Conservation (phyloP, 2,113 vertebrate species). For the Datnioides undecimradiatus region DNA sequence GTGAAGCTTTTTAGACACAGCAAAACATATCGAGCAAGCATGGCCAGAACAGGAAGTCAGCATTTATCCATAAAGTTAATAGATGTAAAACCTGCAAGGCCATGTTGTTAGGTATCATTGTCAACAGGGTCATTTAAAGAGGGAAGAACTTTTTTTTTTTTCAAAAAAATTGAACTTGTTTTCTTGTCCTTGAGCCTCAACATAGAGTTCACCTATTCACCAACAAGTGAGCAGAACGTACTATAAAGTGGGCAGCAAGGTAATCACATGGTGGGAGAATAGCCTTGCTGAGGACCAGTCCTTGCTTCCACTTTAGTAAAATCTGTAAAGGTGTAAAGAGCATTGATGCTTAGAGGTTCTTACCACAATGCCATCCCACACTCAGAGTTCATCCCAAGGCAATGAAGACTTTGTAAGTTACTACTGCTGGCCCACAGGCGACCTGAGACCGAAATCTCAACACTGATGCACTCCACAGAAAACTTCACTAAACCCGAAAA, state of each 20-base stretch:
- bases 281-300: neutral
- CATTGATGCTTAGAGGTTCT: conserved; percentile 12
- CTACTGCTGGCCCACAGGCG: neutral
- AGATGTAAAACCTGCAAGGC: neutral
- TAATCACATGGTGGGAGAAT: conserved; percentile 10
- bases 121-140: neutral
- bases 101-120: neutral
- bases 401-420: conserved; percentile 13
- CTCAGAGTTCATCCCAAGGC: conserved; percentile 6
- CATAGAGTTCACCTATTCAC: neutral
- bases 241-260: neutral
- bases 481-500: neutral
- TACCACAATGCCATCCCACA: conserved; percentile 4
- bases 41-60: neutral
- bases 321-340: conserved; percentile 23
- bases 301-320: neutral
- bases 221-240: neutral
- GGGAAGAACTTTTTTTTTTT: neutral
- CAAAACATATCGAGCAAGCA: no score
- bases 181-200: neutral
- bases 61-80: neutral
- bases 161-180: neutral
- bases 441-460: neutral
- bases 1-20: no score
- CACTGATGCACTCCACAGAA: neutral